phyloP scores from a whole-genome alignment of 2,888 invertebrate species.

The Amiota minor region DNA sequence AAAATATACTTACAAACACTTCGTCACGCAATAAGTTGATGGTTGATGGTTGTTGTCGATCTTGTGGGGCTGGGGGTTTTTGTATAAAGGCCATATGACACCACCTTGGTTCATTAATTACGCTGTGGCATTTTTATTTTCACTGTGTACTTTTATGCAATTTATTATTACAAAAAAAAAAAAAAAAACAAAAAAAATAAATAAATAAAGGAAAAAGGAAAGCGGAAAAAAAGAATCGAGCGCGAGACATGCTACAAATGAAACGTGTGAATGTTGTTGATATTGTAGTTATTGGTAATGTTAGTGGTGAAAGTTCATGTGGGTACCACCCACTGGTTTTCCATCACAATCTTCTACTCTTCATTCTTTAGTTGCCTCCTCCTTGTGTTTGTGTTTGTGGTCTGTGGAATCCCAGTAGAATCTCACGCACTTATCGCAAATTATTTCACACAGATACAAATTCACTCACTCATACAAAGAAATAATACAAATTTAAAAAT shows the following conservation, averaged over 20 bases:
- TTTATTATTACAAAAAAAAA: constrained; percentile 60
- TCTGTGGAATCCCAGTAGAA: constrained; percentile 59
- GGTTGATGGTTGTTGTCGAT: no score
- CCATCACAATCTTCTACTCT: neutral
- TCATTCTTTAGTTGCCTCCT: neutral
- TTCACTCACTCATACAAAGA: constrained; percentile 21
- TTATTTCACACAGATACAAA: constrained; percentile 67
- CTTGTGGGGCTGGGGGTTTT: constrained; percentile 26
- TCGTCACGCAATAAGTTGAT: no score
- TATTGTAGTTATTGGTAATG: constrained; percentile 46
- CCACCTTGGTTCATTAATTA: constrained; percentile 67
- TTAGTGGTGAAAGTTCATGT: constrained; percentile 33
- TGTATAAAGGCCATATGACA: constrained; percentile 61
- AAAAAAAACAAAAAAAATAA: no score
- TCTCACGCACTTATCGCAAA: constrained; percentile 68
- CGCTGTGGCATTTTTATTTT: constrained; percentile 65
- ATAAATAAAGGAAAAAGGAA: constrained; percentile 24
- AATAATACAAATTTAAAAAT: constrained; percentile 61
- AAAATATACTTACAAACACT: neutral
- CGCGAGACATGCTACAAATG: constrained; percentile 57
- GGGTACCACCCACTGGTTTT: constrained; percentile 35
- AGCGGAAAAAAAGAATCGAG: neutral
- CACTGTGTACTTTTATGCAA: constrained; percentile 65
- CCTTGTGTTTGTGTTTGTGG: constrained; percentile 35
- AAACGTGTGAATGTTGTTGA: constrained; percentile 50